Base-by-base conservation (phyloP, 2,888 invertebrate genomes). In the Mycalesis mineus region DNA sequence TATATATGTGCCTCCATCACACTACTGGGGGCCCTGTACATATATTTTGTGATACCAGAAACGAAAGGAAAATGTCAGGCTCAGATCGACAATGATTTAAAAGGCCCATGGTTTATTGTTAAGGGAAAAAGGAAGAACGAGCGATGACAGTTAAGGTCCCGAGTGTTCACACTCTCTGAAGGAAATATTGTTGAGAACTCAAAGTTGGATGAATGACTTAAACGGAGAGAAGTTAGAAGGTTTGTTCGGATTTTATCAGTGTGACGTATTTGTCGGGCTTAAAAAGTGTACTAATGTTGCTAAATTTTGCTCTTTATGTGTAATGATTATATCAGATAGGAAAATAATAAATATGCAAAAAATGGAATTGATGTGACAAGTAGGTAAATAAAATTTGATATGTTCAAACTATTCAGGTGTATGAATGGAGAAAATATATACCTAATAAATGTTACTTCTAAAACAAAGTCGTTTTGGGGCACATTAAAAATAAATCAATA, bases 1-100 rank as follows among this genome's bases (percentile, higher is more conserved):
- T 89, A 89, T 66, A 80, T 88, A 14, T 81, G 84, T 45, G 87
- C 86, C 58, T 71, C 72, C 33, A 69, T 83, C 63, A 87, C 88
- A 1, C 69, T 89, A n/a, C 63, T 88, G 59, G 81, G 82, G 42
- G 76, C 88, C 62, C 68, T 74, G 62, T 88, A 81, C 67, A 81
- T 68, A 37, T 69, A 68, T 50, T 69, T 84, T 8, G 61, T 75
- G 0, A 68, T 88, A 47, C 87, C 88, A 11, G 88, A 88, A 58
- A 86, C 88, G 0, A 88, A 76, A 64, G 85, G 86, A 0, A 83
- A 80, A 56, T 78, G 80, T 6, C 83, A 82, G 49, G 73, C 79
- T 48, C 82, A 88, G 62, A 86, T 88, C 0, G 72, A 81, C 5
- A 77, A 82, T 33, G 75, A 72, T 1, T 65, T 88, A 1, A 75